These are phyloP conservation scores for Phragmatobia fuliginosa DNA, from an alignment of 2,888 invertebrate species.

Conservation along the genomic window DNA sequence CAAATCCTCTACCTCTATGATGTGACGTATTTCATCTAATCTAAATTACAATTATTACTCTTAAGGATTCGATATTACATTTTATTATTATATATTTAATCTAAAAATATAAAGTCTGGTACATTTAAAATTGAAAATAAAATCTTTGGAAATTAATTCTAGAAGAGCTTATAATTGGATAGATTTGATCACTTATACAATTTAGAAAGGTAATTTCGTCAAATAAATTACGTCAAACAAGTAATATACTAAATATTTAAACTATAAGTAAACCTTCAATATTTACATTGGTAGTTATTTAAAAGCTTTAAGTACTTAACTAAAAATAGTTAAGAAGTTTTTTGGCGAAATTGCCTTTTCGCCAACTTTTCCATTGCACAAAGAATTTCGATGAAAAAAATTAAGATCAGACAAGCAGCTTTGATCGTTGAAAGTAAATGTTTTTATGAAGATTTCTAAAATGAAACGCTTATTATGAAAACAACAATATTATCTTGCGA, in stretches of 20 bases:
- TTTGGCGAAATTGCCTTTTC: not conserved
- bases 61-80: not conserved
- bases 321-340: not conserved
- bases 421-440: conserved; percentile 14
- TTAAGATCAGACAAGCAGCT: not conserved
- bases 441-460: conserved; percentile 8
- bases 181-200: not conserved
- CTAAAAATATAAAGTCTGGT: no score
- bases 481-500: conserved; percentile 12
- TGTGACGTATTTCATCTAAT: conserved; percentile 76
- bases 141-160: no score
- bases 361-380: conserved; percentile 1
- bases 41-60: conserved; percentile 46
- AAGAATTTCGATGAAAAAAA: conserved; percentile 11
- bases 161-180: not conserved
- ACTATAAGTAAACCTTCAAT: not conserved
- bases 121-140: no score
- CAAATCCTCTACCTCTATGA: conserved; percentile 74
- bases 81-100: no score
- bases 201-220: not conserved
- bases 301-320: not conserved
- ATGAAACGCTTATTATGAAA: conserved; percentile 8
- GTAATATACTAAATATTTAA: not conserved
- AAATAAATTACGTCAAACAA: not conserved
- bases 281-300: no score